phyloP scores from a whole-genome alignment of 2,888 invertebrate species.

The Melipona beecheii region DNA sequence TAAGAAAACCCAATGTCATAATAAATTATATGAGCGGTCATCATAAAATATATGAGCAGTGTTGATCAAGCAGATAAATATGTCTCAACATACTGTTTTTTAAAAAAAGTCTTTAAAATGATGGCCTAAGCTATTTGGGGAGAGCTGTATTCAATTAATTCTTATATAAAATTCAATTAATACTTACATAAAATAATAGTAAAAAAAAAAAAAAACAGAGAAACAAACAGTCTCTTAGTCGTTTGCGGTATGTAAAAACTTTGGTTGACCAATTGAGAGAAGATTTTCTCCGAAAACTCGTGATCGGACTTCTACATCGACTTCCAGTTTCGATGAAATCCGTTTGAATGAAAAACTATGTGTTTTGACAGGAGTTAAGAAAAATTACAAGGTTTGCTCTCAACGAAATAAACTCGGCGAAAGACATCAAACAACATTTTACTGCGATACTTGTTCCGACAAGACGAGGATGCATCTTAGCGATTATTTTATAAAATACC shows the following conservation, averaged over 20 bases:
- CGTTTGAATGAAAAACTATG: neutral
- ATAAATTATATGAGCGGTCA: neutral
- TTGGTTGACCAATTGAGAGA: too few species aligned
- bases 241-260: neutral
- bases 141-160: neutral
- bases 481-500: too few species aligned
- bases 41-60: neutral
- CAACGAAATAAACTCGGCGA: too few species aligned
- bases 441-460: too few species aligned
- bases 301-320: neutral
- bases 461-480: too few species aligned
- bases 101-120: neutral
- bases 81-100: neutral
- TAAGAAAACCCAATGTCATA: neutral
- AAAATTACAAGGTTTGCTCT: neutral
- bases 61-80: neutral
- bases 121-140: neutral
- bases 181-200: neutral
- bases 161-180: neutral
- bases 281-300: too few species aligned
- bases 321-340: neutral
- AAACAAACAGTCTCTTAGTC: neutral
- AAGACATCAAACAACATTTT: too few species aligned
- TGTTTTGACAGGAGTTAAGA: neutral
- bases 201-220: neutral